phyloP scores from a whole-genome alignment of 2,888 invertebrate species.

The Shargacucullia verbasci region DNA sequence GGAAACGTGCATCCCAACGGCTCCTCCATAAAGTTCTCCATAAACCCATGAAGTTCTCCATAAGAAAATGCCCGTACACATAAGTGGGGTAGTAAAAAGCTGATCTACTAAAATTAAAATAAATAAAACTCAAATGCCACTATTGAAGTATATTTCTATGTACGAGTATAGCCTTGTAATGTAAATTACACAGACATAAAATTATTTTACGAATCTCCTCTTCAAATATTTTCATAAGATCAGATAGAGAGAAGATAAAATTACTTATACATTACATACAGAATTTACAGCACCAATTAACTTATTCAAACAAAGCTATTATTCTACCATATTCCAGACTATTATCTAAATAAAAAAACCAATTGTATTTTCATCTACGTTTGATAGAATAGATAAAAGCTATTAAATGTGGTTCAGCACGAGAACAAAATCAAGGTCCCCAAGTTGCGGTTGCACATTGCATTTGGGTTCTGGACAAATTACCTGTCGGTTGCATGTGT shows the following conservation, averaged over 20 bases:
- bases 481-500: constrained; percentile 57
- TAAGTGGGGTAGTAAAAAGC: too few relatives aligned
- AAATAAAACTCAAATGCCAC: too few relatives aligned
- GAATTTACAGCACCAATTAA: constrained; percentile 26
- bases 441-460: constrained; percentile 18
- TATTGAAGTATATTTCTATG: too few relatives aligned
- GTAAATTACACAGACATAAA: too few relatives aligned
- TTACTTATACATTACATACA: not conserved
- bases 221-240: constrained; percentile 25
- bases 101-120: too few relatives aligned
- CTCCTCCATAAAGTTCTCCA: too few relatives aligned
- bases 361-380: not conserved
- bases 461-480: constrained; percentile 37
- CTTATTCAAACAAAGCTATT: constrained; percentile 27
- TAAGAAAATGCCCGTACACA: too few relatives aligned
- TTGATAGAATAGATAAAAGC: constrained; percentile 10
- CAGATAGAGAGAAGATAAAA: too few relatives aligned
- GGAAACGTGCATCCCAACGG: too few relatives aligned
- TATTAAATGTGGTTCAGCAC: constrained; percentile 30
- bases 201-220: not conserved
- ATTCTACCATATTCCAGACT: constrained; percentile 3
- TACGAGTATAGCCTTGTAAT: too few relatives aligned
- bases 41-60: too few relatives aligned
- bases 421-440: constrained; percentile 1
- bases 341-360: not conserved